phyloP scores from a whole-genome alignment of 2,113 vertebrate species.

The Grus americana region DNA sequence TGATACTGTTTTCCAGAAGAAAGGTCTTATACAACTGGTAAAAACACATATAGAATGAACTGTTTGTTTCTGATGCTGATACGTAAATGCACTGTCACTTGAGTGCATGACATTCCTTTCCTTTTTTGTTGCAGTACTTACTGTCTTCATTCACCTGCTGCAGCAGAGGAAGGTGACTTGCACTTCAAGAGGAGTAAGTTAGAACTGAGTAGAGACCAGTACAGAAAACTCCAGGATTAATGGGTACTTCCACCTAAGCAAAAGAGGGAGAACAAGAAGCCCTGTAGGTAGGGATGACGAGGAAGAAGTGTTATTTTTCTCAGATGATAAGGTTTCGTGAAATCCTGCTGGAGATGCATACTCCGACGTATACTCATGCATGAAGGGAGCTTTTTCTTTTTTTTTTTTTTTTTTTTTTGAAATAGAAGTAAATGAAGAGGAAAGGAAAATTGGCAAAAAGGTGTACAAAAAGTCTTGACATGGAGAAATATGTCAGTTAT shows the following conservation, averaged over 20 bases:
- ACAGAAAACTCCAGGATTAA: neutral
- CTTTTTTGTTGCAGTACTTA: constrained; percentile 18
- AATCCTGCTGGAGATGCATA: neutral
- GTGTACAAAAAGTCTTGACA: neutral
- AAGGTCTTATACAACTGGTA: neutral
- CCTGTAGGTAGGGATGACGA: neutral
- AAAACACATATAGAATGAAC: neutral
- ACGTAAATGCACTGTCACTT: neutral
- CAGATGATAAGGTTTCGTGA: neutral
- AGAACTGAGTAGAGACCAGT: neutral
- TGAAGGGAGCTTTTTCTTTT: neutral
- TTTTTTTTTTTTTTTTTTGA: constrained; percentile 8
- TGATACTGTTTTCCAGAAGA: neutral
- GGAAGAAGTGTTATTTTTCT: neutral
- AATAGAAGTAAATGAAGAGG: neutral
- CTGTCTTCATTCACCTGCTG: constrained; percentile 6
- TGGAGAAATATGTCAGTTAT: neutral
- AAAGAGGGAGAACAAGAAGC: neutral
- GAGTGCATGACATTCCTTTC: neutral
- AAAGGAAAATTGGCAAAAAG: neutral
- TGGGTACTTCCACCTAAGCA: neutral
- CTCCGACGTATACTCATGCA: neutral
- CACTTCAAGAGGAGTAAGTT: neutral
- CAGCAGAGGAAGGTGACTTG: constrained; percentile 23
- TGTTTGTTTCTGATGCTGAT: neutral